Evolutionary conservation across 92 coral and sea anemone genomes (phyloP).

Genomic region (Actinostola sp.): DNA sequence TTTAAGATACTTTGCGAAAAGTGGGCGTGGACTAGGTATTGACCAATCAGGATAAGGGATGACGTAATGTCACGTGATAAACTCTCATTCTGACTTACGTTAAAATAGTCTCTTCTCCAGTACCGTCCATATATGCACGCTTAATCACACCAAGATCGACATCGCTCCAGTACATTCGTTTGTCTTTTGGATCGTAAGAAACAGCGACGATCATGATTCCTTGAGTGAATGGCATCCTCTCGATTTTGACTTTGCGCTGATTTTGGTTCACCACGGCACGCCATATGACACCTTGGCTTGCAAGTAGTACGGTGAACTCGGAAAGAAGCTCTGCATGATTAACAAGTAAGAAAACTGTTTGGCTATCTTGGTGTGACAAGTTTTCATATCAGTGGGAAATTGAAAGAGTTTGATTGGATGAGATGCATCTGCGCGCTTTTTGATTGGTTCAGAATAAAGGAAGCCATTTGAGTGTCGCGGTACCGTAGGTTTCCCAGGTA

Average conservation of each 20-base stretch:
- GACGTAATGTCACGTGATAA: background rate
- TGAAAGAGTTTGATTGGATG: too few relatives aligned
- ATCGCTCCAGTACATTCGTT: constrained; percentile 90
- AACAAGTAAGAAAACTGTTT: background rate
- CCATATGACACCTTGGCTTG: constrained; percentile 71
- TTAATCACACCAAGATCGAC: constrained; percentile 50
- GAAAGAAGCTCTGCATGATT: constrained; percentile 62
- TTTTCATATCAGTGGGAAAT: too few relatives aligned
- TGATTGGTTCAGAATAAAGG: too few relatives aligned
- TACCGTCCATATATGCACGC: constrained; percentile 79
- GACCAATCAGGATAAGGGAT: background rate
- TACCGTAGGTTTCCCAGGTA: too few relatives aligned
- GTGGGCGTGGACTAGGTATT: background rate
- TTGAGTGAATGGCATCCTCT: constrained; percentile 70
- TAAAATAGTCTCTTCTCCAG: constrained; percentile 55
- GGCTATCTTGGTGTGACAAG: too few relatives aligned
- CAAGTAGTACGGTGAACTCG: constrained; percentile 65
- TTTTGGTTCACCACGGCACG: constrained; percentile 60
- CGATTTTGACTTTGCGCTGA: constrained; percentile 49
- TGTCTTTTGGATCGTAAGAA: constrained; percentile 76
- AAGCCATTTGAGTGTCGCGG: too few relatives aligned
- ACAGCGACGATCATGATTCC: constrained; percentile 70
- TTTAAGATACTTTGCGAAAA: too few relatives aligned
- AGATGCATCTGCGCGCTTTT: too few relatives aligned
- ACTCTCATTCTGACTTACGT: constrained; percentile 45